These are phyloP conservation scores for Drosophila willistoni DNA, from an alignment of 1,140 invertebrate genomes.

Conservation along the genomic window DNA sequence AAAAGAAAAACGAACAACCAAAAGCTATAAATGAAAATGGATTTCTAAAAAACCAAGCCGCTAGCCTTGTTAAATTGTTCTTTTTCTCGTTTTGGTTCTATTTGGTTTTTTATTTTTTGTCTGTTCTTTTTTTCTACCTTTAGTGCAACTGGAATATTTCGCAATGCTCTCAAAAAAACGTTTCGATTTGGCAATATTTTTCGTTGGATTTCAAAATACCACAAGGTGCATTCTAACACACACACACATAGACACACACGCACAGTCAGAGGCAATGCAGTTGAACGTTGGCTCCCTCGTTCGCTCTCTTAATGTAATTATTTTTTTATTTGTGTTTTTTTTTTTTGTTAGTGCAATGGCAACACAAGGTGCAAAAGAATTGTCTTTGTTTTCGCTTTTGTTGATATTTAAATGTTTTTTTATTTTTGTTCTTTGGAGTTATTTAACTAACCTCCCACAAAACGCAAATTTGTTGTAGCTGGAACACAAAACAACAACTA, in stretches of 20 bases:
- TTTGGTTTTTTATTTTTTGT: slow-evolving; percentile 13
- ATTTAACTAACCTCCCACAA: slow-evolving; percentile 58
- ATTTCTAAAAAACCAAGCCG: slow-evolving; percentile 8
- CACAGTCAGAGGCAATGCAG: slow-evolving; percentile 7
- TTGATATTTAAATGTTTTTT: neutral
- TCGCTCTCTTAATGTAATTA: slow-evolving; percentile 16
- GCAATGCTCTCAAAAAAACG: slow-evolving; percentile 70
- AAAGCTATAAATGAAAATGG: slow-evolving; percentile 16
- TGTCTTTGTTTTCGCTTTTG: neutral
- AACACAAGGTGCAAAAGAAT: neutral
- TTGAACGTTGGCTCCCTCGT: slow-evolving; percentile 7
- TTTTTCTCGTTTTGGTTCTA: slow-evolving; percentile 36
- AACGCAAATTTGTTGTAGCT: slow-evolving; percentile 39
- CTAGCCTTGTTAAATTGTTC: slow-evolving; percentile 39
- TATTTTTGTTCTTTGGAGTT: slow-evolving; percentile 37
- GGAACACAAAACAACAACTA: slow-evolving; percentile 46
- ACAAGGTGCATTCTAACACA: slow-evolving; percentile 80
- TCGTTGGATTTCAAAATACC: slow-evolving; percentile 79
- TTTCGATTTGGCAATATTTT: slow-evolving; percentile 78
- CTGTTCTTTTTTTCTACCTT: slow-evolving; percentile 60
- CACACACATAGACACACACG: slow-evolving; percentile 34
- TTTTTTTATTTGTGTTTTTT: neutral
- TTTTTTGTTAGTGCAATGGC: slow-evolving; percentile 37
- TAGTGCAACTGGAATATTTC: slow-evolving; percentile 78
- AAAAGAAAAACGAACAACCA: slow-evolving; percentile 23